Conservation (phyloP, 2,797 vertebrate genomes). For the Paguma larvata region DNA sequence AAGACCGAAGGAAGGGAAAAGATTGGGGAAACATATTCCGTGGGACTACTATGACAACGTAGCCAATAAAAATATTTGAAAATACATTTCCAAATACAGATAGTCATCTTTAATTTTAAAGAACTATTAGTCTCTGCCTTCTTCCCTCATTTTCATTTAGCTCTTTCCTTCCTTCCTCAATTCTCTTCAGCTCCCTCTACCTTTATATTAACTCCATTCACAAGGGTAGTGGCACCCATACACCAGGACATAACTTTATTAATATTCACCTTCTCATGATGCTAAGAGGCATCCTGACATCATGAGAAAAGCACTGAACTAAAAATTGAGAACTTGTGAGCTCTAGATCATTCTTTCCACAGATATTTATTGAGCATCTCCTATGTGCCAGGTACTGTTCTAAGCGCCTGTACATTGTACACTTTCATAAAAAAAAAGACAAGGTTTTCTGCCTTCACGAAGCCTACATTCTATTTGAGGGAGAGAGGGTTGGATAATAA, state of each 20-base stretch:
- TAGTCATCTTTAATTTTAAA: neutral
- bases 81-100: conserved; percentile 27
- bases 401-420: neutral
- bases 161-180: conserved; percentile 20
- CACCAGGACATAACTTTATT: neutral
- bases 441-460: neutral
- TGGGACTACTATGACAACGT: neutral
- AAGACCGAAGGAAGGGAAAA: neutral
- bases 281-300: neutral
- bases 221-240: neutral
- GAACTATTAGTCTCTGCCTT: neutral
- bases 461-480: neutral
- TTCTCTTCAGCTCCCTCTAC: neutral
- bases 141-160: neutral
- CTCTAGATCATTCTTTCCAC: neutral
- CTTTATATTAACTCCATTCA: neutral
- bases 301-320: neutral
- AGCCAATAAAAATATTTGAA: neutral
- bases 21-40: neutral
- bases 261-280: neutral
- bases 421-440: neutral
- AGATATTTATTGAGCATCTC: neutral
- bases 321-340: neutral
- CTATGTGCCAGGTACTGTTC: neutral
- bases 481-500: neutral